A percentile compares a stretch with the other conserved stretches of the same genome.
Evolutionary conservation across 2,888 invertebrate species (phyloP).

Genomic region (Thelaira solivaga): DNA sequence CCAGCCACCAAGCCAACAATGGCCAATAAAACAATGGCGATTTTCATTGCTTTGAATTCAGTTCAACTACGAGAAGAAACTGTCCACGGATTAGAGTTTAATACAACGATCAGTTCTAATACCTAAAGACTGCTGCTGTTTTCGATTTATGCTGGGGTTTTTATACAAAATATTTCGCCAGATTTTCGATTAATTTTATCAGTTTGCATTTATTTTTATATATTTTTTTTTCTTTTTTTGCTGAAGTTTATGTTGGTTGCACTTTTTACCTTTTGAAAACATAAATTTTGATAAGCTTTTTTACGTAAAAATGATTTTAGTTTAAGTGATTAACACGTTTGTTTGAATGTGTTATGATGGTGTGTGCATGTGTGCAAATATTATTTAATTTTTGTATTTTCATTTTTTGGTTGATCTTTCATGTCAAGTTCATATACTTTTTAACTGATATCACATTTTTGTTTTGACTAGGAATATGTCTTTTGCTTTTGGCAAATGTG

Average conservation of each 20-base stretch:
- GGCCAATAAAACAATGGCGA: slow-evolving; percentile 71
- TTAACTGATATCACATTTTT: too few species aligned
- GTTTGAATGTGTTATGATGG: too few species aligned
- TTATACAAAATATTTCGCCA: slow-evolving; percentile 56
- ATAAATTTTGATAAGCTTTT: background rate
- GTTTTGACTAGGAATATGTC: too few species aligned
- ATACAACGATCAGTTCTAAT: slow-evolving; percentile 64
- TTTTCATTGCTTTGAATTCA: slow-evolving; percentile 65
- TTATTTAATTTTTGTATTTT: too few species aligned
- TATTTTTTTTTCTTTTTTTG: too few species aligned
- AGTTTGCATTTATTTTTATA: background rate
- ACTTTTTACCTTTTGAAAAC: background rate
- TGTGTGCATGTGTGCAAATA: too few species aligned
- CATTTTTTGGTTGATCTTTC: too few species aligned
- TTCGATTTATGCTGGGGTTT: background rate
- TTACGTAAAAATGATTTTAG: background rate
- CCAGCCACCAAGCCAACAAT: slow-evolving; percentile 70
- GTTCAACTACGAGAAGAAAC: background rate
- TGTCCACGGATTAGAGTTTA: slow-evolving; percentile 57
- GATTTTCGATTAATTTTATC: background rate
- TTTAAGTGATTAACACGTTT: background rate
- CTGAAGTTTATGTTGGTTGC: too few species aligned
- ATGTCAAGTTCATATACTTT: too few species aligned
- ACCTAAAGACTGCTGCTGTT: slow-evolving; percentile 67
- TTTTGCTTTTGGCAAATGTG: too few species aligned